Conservation (phyloP, 1,140 invertebrate genomes). For the Potamilus streckersoni region DNA sequence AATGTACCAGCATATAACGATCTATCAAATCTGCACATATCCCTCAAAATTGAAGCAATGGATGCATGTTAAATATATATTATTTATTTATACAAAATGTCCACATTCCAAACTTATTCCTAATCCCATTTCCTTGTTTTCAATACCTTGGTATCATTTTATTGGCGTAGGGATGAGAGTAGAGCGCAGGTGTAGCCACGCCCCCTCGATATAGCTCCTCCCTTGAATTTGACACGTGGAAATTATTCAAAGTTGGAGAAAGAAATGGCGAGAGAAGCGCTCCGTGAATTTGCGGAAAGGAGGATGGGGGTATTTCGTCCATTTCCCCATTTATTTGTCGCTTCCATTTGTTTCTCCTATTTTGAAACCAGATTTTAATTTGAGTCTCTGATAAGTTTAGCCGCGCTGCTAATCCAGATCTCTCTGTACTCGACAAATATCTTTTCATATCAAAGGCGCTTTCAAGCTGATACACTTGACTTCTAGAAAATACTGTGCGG, state of each 20-base stretch:
- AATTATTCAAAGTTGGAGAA: no score
- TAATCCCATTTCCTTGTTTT: no score
- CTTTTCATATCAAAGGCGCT: conserved; percentile 99
- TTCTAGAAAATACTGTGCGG: conserved; percentile 97
- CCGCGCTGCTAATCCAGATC: conserved; percentile 92
- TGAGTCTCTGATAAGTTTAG: conserved; percentile 96
- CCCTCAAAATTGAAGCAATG: no score
- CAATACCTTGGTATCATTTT: no score
- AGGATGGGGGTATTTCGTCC: conserved; percentile 26
- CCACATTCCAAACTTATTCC: no score
- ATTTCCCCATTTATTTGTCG: conserved; percentile 80
- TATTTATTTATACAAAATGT: no score
- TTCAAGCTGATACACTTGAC: conserved; percentile 95
- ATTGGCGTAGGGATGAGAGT: conserved; percentile 19
- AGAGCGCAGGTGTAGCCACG: conserved; percentile 6
- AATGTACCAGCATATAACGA: no score
- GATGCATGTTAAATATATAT: no score
- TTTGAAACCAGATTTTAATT: conserved; percentile 72
- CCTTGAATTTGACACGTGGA: conserved; percentile 8
- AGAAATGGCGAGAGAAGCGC: no score
- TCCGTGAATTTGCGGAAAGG: background rate
- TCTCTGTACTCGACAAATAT: conserved; percentile 96
- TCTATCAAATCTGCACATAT: no score
- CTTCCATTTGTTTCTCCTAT: conserved; percentile 98
- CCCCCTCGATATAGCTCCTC: conserved; percentile 16